Evolutionary conservation across 2,113 vertebrate species (phyloP).

Genomic region (Sturnira hondurensis): DNA sequence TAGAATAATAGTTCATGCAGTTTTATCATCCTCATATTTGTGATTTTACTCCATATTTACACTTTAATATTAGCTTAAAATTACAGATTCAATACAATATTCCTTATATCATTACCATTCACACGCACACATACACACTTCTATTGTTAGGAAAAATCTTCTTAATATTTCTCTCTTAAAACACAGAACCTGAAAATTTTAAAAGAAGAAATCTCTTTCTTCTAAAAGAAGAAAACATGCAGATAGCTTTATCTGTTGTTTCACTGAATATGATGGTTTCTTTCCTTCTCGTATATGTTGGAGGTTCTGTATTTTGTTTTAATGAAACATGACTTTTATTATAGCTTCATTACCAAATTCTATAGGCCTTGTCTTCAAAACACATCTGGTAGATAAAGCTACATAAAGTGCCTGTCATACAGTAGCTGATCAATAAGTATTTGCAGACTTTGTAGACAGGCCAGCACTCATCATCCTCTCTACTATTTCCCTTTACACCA

Average conservation of each 20-base stretch:
- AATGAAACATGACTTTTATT: neutral
- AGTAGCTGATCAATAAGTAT: neutral
- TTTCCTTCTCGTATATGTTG: neutral
- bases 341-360: neutral
- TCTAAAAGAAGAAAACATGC: neutral
- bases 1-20: neutral
- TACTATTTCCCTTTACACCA: fast-evolving
- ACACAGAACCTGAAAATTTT: neutral
- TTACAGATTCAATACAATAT: neutral
- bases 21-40: neutral
- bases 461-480: neutral
- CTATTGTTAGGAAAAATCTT: neutral
- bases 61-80: neutral
- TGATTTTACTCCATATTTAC: neutral
- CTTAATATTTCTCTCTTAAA: neutral
- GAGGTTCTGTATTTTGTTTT: neutral
- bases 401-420: neutral
- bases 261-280: neutral
- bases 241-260: neutral
- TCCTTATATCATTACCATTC: neutral
- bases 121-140: too few relatives aligned
- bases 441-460: neutral
- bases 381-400: neutral
- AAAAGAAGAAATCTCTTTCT: neutral
- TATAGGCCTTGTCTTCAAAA: neutral